Evolutionary conservation across 2,888 invertebrate species (phyloP).

Genomic region (Bimastos eiseni): DNA sequence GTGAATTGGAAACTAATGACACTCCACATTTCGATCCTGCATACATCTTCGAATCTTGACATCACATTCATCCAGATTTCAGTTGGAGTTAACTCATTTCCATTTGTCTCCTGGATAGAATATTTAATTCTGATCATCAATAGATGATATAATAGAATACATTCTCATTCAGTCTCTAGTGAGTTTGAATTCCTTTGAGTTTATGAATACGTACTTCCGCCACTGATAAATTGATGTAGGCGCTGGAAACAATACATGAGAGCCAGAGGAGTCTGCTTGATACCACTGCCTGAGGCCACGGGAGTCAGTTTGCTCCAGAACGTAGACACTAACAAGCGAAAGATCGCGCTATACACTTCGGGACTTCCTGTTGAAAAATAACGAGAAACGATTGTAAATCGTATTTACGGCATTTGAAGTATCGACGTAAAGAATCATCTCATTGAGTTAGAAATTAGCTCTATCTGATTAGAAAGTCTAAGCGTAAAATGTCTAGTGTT

Average conservation of each 20-base stretch:
- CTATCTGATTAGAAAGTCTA: too few relatives aligned
- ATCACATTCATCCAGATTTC: not conserved
- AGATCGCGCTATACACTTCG: not conserved
- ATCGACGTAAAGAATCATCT: too few relatives aligned
- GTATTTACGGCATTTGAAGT: not conserved
- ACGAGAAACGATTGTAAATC: not conserved
- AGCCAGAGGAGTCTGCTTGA: not conserved
- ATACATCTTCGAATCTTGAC: not conserved
- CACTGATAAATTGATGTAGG: not conserved
- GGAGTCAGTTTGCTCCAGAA: not conserved
- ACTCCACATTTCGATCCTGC: too few relatives aligned
- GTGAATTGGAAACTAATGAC: too few relatives aligned
- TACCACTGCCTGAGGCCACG: not conserved
- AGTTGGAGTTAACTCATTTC: not conserved
- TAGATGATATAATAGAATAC: not conserved
- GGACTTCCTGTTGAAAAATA: not conserved
- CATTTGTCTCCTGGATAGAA: not conserved
- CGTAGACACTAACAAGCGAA: not conserved
- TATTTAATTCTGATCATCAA: not conserved
- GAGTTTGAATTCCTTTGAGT: not conserved
- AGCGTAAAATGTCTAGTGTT: too few relatives aligned
- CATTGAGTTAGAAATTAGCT: too few relatives aligned
- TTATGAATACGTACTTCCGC: not conserved
- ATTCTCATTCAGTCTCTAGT: not conserved
- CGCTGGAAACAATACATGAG: not conserved